phyloP scores from a whole-genome alignment of 1,140 invertebrate genomes.

The Pomacea maculata region DNA sequence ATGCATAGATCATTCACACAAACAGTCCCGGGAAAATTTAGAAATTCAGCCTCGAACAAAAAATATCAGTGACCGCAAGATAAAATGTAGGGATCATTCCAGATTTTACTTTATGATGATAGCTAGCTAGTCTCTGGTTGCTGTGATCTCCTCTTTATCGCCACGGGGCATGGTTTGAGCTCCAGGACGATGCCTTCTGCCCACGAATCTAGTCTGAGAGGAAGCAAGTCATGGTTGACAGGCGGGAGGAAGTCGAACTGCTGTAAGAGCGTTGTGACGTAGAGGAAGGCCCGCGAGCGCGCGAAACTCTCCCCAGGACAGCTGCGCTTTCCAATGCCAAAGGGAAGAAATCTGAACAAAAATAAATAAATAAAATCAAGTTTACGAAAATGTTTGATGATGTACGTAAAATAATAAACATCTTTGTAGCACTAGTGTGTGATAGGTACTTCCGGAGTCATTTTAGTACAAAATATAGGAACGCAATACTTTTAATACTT shows the following conservation, averaged over 20 bases:
- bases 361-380: background rate
- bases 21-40: too few relatives aligned
- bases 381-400: background rate
- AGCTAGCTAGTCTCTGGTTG: too few relatives aligned
- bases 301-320: conserved; percentile 52
- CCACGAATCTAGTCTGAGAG: background rate
- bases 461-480: too few relatives aligned
- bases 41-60: too few relatives aligned
- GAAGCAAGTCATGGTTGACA: conserved; percentile 4
- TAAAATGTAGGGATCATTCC: too few relatives aligned
- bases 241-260: conserved; percentile 40
- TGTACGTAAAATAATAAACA: too few relatives aligned
- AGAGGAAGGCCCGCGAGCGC: conserved; percentile 41
- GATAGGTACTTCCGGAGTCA: background rate
- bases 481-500: too few relatives aligned
- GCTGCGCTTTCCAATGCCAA: conserved; percentile 41
- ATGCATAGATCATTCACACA: too few relatives aligned
- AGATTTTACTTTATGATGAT: too few relatives aligned
- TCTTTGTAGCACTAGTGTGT: too few relatives aligned
- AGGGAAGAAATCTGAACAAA: conserved; percentile 32
- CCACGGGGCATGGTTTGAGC: conserved; percentile 2
- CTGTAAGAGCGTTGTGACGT: conserved; percentile 43
- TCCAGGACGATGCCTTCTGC: background rate
- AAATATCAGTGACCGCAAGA: too few relatives aligned
- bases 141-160: too few relatives aligned